Conservation (phyloP, 1,140 invertebrate genomes). For the Psilanteris sp. region DNA sequence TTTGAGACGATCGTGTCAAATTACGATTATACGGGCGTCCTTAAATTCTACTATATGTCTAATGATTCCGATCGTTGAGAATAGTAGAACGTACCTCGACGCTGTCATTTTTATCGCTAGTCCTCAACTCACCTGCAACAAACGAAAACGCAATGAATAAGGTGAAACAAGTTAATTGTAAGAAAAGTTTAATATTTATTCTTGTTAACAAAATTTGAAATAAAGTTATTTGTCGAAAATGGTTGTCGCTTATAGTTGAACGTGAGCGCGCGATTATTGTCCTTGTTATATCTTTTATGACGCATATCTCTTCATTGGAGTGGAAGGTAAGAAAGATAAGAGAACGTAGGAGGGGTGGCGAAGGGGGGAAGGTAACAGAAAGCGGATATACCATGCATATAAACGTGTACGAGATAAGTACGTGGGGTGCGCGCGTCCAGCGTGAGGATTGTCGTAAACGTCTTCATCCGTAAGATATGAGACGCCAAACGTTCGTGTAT, state of each 20-base stretch:
- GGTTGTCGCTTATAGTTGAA: slow-evolving; percentile 27
- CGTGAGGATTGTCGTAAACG: slow-evolving; percentile 77
- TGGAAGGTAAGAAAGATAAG: slow-evolving; percentile 49
- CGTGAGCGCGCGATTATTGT: slow-evolving; percentile 47
- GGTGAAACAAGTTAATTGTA: slow-evolving; percentile 2
- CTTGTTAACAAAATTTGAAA: slow-evolving; percentile 4
- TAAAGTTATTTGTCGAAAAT: slow-evolving; percentile 43
- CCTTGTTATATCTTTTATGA: slow-evolving; percentile 59
- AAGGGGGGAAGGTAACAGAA: slow-evolving; percentile 37
- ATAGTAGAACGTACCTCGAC: too few species aligned
- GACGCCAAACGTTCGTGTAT: slow-evolving; percentile 64
- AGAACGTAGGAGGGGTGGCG: slow-evolving; percentile 28
- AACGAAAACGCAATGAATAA: slow-evolving; percentile 26
- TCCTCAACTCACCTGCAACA: slow-evolving; percentile 71
- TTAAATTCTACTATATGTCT: too few species aligned
- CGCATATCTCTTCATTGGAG: slow-evolving; percentile 49
- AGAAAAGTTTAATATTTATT: too few species aligned
- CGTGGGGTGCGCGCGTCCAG: slow-evolving; percentile 64
- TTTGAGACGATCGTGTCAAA: too few species aligned
- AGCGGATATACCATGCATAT: slow-evolving; percentile 61
- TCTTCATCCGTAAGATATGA: slow-evolving; percentile 79
- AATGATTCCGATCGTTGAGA: too few species aligned
- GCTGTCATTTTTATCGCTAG: not conserved
- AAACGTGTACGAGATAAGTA: slow-evolving; percentile 65
- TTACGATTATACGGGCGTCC: too few species aligned